A percentile compares a stretch with the other conserved stretches of the same genome.
phyloP scores from a whole-genome alignment of 1,140 invertebrate genomes.

The Trypoxylus dichotomus region DNA sequence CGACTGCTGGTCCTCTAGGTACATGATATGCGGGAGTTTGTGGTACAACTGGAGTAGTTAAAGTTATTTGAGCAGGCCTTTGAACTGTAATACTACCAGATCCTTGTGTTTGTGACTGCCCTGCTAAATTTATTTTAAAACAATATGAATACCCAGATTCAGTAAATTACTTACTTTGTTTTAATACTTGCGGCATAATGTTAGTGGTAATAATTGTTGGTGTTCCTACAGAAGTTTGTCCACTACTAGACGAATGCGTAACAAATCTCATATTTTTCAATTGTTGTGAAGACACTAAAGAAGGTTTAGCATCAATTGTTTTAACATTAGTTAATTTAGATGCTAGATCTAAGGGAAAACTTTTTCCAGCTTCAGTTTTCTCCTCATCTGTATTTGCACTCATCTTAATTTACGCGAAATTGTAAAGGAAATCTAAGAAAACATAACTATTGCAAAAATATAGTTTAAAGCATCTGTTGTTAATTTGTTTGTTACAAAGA shows the following conservation, averaged over 20 bases:
- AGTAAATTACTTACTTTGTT: slow-evolving; percentile 44
- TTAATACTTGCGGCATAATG: slow-evolving; percentile 50
- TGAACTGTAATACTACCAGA: slow-evolving; percentile 44
- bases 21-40: slow-evolving; percentile 48
- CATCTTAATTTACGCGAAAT: slow-evolving; percentile 40
- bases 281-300: slow-evolving; percentile 47
- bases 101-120: slow-evolving; percentile 42
- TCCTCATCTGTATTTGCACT: slow-evolving; percentile 51
- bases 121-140: slow-evolving; percentile 26
- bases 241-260: slow-evolving; percentile 38
- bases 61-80: slow-evolving; percentile 49
- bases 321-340: slow-evolving; percentile 47
- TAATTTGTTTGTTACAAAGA: neutral
- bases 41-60: slow-evolving; percentile 45
- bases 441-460: slow-evolving; percentile 17
- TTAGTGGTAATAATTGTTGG: slow-evolving; percentile 50
- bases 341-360: slow-evolving; percentile 50
- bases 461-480: slow-evolving; percentile 28
- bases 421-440: neutral
- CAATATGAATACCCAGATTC: neutral
- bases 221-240: slow-evolving; percentile 38
- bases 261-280: slow-evolving; percentile 49
- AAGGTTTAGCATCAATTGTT: slow-evolving; percentile 46
- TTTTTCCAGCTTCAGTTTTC: slow-evolving; percentile 47
- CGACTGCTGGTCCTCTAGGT: slow-evolving; percentile 51